phyloP scores from a whole-genome alignment of 2,113 vertebrate species.

The Australoheros scitulus region DNA sequence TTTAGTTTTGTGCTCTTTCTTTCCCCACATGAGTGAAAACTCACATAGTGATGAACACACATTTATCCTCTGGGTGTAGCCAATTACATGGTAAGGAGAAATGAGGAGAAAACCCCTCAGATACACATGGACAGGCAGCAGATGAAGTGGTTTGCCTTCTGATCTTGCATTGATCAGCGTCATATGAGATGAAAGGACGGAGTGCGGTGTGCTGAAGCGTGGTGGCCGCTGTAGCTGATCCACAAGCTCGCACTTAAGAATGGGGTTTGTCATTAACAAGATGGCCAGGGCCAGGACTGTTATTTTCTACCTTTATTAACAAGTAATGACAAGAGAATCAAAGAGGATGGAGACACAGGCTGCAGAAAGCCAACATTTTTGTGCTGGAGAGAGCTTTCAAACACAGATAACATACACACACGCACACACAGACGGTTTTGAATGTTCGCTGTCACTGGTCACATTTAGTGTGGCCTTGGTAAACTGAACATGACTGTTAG shows the following conservation, averaged over 20 bases:
- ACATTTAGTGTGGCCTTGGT: conserved; percentile 63
- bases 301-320: conserved; percentile 79
- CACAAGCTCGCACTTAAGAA: conserved; percentile 19
- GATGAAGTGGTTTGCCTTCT: conserved; percentile 56
- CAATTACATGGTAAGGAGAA: conserved; percentile 44
- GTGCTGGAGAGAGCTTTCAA: conserved; percentile 32
- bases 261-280: conserved; percentile 62
- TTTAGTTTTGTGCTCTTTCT: not conserved
- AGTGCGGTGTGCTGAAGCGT: conserved; percentile 19
- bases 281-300: conserved; percentile 64
- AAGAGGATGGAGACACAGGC: conserved; percentile 27
- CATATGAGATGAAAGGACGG: conserved; percentile 61
- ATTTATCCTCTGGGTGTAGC: conserved; percentile 26
- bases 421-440: conserved; percentile 12
- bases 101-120: conserved; percentile 2
- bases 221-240: conserved; percentile 37
- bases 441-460: conserved; percentile 39
- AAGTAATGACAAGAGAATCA: conserved; percentile 76
- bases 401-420: conserved; percentile 9
- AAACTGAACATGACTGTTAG: conserved; percentile 73
- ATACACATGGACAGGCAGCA: conserved; percentile 23
- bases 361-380: conserved; percentile 4
- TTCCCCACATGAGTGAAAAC: not conserved
- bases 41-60: conserved; percentile 12
- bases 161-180: conserved; percentile 66